A percentile compares a stretch with the other conserved stretches of the same genome.
These are phyloP conservation scores for Apamea sordens DNA, from an alignment of 2,888 invertebrate species.

Conservation along the genomic window DNA sequence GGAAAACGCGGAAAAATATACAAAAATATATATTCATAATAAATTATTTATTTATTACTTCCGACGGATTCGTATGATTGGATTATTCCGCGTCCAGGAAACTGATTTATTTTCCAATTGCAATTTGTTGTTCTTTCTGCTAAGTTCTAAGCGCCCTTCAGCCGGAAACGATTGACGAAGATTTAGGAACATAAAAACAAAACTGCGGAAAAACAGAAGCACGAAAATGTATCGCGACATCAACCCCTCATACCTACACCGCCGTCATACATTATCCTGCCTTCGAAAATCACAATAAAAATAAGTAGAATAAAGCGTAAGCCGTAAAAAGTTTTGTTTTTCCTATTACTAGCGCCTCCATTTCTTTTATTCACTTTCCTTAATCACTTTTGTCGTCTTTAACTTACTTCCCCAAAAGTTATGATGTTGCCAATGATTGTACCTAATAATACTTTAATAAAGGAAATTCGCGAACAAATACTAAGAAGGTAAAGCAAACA, in stretches of 20 bases:
- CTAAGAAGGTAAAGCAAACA: background rate
- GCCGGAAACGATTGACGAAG: constrained; percentile 43
- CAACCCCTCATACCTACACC: constrained; percentile 14
- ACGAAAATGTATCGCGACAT: constrained; percentile 22
- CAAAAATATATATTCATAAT: constrained; percentile 14
- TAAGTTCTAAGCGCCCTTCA: constrained; percentile 52
- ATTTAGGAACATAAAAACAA: constrained; percentile 38
- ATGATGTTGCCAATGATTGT: constrained; percentile 3
- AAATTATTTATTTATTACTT: constrained; percentile 42
- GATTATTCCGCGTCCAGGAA: constrained; percentile 60
- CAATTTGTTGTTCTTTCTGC: constrained; percentile 58
- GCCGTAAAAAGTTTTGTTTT: constrained; percentile 59
- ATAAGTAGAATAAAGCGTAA: constrained; percentile 38
- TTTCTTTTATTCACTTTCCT: constrained; percentile 49
- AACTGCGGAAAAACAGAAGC: constrained; percentile 50
- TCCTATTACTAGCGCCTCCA: constrained; percentile 31
- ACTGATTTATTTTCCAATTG: constrained; percentile 71
- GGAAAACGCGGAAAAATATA: background rate
- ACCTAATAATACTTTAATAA: background rate
- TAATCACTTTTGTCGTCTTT: constrained; percentile 26
- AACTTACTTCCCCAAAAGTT: constrained; percentile 43
- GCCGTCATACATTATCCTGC: constrained; percentile 16
- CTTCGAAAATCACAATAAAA: constrained; percentile 57
- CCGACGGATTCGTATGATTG: constrained; percentile 60
- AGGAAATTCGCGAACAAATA: constrained; percentile 25